Conservation (phyloP, 1,140 invertebrate genomes). For the Spodoptera frugiperda region DNA sequence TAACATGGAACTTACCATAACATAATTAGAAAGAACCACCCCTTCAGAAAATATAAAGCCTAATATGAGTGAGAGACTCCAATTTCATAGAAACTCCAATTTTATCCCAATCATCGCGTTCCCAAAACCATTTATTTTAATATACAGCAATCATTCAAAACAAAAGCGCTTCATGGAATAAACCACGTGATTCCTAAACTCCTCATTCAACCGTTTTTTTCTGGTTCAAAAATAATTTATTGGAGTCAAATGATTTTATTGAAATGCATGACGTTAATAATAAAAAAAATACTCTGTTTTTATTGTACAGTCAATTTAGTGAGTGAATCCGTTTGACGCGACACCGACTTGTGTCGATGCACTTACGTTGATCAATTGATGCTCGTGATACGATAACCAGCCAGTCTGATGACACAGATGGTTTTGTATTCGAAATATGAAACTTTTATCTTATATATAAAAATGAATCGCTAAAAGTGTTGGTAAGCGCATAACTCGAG, state of each 20-base stretch:
- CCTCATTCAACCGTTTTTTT: not conserved
- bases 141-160: not conserved
- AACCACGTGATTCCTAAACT: not conserved
- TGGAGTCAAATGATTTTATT: constrained; percentile 30
- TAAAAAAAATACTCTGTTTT: constrained; percentile 2
- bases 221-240: constrained; percentile 19
- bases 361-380: constrained; percentile 24
- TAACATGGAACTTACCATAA: too few relatives aligned
- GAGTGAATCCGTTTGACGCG: constrained; percentile 11
- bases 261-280: constrained; percentile 24
- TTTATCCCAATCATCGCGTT: too few relatives aligned
- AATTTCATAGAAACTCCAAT: too few relatives aligned
- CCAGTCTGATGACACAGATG: not conserved
- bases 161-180: not conserved
- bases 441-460: too few relatives aligned
- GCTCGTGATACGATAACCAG: not conserved
- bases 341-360: constrained; percentile 9
- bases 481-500: too few relatives aligned
- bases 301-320: constrained; percentile 17
- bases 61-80: too few relatives aligned
- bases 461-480: too few relatives aligned
- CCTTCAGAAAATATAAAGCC: too few relatives aligned
- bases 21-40: too few relatives aligned
- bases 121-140: not conserved
- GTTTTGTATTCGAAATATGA: not conserved